These are phyloP conservation scores for Noctua janthe DNA, from an alignment of 2,888 invertebrate species.

Conservation along the genomic window DNA sequence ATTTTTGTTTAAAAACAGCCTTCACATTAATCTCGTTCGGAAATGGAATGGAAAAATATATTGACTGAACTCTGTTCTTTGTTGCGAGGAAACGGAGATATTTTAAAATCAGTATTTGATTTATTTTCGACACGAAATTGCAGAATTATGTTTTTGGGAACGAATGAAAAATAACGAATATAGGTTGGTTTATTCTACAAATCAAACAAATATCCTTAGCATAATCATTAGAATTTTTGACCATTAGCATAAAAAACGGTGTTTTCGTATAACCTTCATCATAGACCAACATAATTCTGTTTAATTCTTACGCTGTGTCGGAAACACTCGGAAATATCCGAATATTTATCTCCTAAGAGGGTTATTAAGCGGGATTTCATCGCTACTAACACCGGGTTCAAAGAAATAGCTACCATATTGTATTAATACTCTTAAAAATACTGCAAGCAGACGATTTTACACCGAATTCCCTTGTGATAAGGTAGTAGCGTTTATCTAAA, in stretches of 20 bases:
- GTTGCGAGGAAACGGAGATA: conserved; percentile 44
- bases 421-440: conserved; percentile 56
- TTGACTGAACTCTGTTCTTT: conserved; percentile 51
- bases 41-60: conserved; percentile 62
- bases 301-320: conserved; percentile 69
- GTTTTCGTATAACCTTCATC: conserved; percentile 53
- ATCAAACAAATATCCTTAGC: too few species aligned
- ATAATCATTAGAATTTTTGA: background rate
- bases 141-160: conserved; percentile 1
- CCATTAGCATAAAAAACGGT: conserved; percentile 41
- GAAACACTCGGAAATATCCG: conserved; percentile 72
- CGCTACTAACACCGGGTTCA: conserved; percentile 63
- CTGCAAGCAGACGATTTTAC: conserved; percentile 9
- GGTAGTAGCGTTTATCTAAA: conserved; percentile 7
- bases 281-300: conserved; percentile 68
- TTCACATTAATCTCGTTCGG: conserved; percentile 53
- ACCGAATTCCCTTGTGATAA: conserved; percentile 3
- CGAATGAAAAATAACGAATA: background rate
- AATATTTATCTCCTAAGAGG: conserved; percentile 74
- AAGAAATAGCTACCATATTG: conserved; percentile 65
- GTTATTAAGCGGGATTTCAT: conserved; percentile 71
- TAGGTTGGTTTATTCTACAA: too few species aligned
- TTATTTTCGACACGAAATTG: conserved; percentile 30
- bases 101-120: conserved; percentile 54
- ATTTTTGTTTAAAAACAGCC: conserved; percentile 57